These are phyloP conservation scores for Thrips palmi DNA, from an alignment of 1,140 invertebrate species.

Conservation along the genomic window DNA sequence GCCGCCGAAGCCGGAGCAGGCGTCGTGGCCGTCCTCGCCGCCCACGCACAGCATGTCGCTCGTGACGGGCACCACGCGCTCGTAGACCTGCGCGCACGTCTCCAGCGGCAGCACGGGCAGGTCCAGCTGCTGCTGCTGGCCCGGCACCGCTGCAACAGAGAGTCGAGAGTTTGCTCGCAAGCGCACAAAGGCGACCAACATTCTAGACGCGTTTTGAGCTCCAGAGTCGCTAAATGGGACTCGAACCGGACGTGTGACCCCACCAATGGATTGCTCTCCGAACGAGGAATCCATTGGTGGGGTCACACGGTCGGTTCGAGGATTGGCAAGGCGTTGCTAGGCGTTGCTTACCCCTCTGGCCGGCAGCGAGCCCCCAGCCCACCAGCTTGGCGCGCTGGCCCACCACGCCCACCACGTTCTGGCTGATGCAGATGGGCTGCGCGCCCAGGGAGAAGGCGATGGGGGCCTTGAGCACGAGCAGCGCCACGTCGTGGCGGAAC, in stretches of 20 bases:
- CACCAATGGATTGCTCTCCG: no score
- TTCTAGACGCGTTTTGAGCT: no score
- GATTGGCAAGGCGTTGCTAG: no score
- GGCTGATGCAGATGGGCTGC: constrained; percentile 27
- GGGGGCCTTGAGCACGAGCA: constrained; percentile 38
- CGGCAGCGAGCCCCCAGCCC: constrained; percentile 30
- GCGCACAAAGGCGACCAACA: no score
- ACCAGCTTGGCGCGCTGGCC: constrained; percentile 26
- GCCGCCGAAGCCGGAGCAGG: constrained; percentile 49
- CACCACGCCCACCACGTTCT: constrained; percentile 14
- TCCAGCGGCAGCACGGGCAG: constrained; percentile 31
- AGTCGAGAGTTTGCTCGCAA: no score
- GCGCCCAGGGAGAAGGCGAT: constrained; percentile 25
- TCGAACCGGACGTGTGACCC: no score
- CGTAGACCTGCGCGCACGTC: constrained; percentile 31
- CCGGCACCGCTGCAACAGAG: constrained; percentile 12
- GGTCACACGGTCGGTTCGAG: no score
- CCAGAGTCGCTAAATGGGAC: no score
- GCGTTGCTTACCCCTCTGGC: constrained; percentile 17
- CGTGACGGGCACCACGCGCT: constrained; percentile 28
- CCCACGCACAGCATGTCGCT: constrained; percentile 45
- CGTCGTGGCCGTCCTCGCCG: constrained; percentile 39
- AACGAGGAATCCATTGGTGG: no score
- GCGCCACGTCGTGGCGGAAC: constrained; percentile 45
- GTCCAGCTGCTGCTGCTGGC: constrained; percentile 27